phyloP scores from a whole-genome alignment of 2,797 vertebrate species.

The Pseudochromis fuscus region DNA sequence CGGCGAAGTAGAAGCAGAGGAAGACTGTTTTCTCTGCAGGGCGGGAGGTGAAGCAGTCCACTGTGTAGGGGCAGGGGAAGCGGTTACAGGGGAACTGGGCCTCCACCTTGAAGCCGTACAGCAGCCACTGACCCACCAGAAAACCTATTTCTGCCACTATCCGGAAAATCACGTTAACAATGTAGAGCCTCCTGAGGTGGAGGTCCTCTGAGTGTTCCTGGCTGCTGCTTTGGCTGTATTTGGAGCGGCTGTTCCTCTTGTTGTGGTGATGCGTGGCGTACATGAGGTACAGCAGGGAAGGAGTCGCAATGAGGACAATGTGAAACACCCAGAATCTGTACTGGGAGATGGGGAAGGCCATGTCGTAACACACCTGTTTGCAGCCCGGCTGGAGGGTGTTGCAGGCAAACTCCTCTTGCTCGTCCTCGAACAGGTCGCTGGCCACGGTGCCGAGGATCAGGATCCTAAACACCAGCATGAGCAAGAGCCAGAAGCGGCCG shows the following conservation, averaged over 20 bases:
- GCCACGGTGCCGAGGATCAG: slow-evolving; percentile 93
- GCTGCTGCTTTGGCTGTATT: accelerated
- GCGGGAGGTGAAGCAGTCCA: slow-evolving; percentile 94
- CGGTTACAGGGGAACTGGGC: slow-evolving; percentile 87
- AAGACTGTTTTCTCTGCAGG: slow-evolving; percentile 94
- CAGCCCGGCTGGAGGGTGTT: slow-evolving; percentile 95
- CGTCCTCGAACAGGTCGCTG: slow-evolving; percentile 92
- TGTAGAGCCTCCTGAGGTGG: slow-evolving; percentile 83
- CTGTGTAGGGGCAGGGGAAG: slow-evolving; percentile 90
- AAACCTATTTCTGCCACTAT: slow-evolving; percentile 88
- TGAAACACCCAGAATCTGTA: slow-evolving; percentile 98
- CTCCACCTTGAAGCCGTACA: slow-evolving; percentile 91
- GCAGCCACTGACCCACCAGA: slow-evolving; percentile 86
- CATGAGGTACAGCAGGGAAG: slow-evolving; percentile 90
- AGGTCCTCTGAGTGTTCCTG: background rate
- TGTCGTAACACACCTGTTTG: slow-evolving; percentile 92
- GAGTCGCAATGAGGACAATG: slow-evolving; percentile 92
- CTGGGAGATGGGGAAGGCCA: slow-evolving; percentile 94
- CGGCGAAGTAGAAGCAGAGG: slow-evolving; percentile 91
- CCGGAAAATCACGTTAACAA: slow-evolving; percentile 88
- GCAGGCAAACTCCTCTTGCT: slow-evolving; percentile 93
- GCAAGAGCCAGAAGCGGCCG: slow-evolving; percentile 93
- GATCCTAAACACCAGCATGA: slow-evolving; percentile 94
- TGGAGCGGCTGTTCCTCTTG: slow-evolving; percentile 66
- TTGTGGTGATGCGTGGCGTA: slow-evolving; percentile 88